Evolutionary conservation across 2,113 vertebrate genomes (phyloP).

Genomic region (Elaphurus davidianus): DNA sequence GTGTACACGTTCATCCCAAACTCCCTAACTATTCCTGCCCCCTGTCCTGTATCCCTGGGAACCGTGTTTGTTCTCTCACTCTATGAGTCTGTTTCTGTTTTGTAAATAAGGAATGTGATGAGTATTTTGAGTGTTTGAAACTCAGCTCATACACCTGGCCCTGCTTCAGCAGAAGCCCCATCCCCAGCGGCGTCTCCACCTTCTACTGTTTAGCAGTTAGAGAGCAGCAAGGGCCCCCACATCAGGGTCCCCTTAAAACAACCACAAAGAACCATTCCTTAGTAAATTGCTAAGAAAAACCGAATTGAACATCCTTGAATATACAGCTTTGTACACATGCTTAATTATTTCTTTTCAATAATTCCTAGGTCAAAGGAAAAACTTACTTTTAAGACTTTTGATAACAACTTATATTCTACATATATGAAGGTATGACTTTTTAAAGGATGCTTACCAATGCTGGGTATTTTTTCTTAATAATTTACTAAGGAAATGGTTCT

Average conservation of each 20-base stretch:
- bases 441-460: background rate
- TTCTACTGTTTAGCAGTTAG: background rate
- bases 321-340: background rate
- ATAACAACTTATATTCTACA: background rate
- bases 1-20: background rate
- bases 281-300: background rate
- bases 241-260: background rate
- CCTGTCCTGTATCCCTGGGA: background rate
- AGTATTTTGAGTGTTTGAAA: background rate
- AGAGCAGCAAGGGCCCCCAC: background rate
- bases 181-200: background rate
- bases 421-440: background rate
- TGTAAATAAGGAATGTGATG: background rate
- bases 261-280: background rate
- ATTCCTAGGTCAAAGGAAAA: background rate
- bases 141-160: background rate
- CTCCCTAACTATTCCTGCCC: background rate
- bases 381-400: constrained; percentile 12
- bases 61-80: background rate
- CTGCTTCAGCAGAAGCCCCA: background rate
- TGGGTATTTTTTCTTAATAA: background rate
- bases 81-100: background rate
- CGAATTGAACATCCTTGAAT: background rate
- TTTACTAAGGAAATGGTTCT: background rate
- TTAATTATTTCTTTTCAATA: background rate